Evolutionary conservation across 2,113 vertebrate species (phyloP).

Genomic region (Sciurus niger): DNA sequence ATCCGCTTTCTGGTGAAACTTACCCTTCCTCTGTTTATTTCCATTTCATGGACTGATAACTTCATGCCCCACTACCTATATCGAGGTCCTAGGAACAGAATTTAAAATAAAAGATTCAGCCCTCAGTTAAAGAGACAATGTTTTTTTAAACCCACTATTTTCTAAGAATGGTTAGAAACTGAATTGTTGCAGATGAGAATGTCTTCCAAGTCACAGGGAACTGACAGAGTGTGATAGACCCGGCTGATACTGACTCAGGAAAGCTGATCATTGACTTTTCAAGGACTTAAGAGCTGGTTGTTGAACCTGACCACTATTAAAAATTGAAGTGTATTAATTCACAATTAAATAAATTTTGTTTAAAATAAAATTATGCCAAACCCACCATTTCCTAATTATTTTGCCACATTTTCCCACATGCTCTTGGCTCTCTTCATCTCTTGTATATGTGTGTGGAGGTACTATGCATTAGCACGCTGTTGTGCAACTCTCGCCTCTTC

Average conservation of each 20-base stretch:
- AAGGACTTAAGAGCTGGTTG: not conserved
- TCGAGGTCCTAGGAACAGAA: not conserved
- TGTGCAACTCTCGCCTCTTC: not conserved
- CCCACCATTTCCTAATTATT: not conserved
- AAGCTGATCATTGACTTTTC: not conserved
- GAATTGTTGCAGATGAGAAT: not conserved
- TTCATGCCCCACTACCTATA: too few relatives aligned
- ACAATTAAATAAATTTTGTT: not conserved
- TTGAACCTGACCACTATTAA: slow-evolving; percentile 17
- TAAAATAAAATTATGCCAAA: not conserved
- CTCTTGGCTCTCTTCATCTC: not conserved
- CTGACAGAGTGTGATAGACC: not conserved
- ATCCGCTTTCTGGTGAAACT: not conserved
- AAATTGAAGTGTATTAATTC: slow-evolving; percentile 12
- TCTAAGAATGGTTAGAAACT: not conserved
- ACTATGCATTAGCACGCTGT: not conserved
- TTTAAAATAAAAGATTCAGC: slow-evolving; percentile 6
- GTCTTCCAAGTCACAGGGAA: not conserved
- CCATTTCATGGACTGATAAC: not conserved
- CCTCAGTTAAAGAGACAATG: not conserved
- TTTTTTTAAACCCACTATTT: not conserved
- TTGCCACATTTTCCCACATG: not conserved
- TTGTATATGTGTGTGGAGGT: not conserved
- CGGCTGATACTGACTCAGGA: not conserved
- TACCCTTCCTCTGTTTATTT: not conserved